Conservation (phyloP, 2,113 vertebrate genomes). For the Myotis yumanensis region DNA sequence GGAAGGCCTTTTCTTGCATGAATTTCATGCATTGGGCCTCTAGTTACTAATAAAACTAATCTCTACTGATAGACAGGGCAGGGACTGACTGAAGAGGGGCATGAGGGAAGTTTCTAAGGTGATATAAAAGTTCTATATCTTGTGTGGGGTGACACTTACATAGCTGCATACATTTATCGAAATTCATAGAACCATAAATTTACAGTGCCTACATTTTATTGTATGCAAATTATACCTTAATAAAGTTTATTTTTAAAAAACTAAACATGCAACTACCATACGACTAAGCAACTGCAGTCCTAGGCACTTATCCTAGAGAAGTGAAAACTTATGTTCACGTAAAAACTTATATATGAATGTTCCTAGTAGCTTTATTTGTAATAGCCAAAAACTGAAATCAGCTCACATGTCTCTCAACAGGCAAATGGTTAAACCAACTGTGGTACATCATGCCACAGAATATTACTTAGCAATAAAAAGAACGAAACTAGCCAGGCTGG, state of each 20-base stretch:
- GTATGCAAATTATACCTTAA: slow-evolving; percentile 1
- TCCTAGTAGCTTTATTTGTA: neutral
- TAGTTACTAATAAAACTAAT: neutral
- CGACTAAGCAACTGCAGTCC: neutral
- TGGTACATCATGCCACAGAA: neutral
- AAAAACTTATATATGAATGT: neutral
- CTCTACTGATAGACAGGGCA: neutral
- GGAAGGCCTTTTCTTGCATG: too few relatives aligned
- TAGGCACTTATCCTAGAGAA: neutral
- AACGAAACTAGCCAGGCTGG: neutral
- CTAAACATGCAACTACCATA: neutral
- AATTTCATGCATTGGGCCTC: too few relatives aligned
- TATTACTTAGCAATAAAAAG: neutral
- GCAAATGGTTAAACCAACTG: neutral
- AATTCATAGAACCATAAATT: neutral
- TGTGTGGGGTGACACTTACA: neutral
- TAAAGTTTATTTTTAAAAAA: neutral
- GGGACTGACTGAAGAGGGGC: neutral
- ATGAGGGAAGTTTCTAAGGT: neutral
- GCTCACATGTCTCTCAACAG: neutral
- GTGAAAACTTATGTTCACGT: neutral
- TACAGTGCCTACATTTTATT: neutral
- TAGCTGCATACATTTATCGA: neutral
- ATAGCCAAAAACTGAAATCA: neutral
- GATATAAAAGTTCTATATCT: neutral